A percentile compares a stretch with the other conserved stretches of the same genome.
Evolutionary conservation across 2,888 invertebrate species (phyloP).

Genomic region (Eupithecia exiguata): DNA sequence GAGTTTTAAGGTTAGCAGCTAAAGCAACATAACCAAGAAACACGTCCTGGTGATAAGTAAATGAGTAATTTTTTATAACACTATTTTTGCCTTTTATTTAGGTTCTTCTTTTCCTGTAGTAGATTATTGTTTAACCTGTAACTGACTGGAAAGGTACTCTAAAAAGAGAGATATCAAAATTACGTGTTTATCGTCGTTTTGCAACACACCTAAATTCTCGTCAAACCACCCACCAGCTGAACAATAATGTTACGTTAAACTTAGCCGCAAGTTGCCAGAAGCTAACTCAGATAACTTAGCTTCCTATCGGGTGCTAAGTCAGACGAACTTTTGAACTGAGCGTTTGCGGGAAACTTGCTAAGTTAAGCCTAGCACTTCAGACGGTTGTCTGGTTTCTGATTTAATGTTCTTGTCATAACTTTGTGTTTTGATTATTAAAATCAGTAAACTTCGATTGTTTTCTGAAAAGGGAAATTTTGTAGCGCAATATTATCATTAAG

Average conservation of each 20-base stretch:
- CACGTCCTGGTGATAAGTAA: background rate
- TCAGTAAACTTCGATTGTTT: background rate
- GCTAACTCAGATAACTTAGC: conserved; percentile 75
- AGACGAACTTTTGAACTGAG: conserved; percentile 70
- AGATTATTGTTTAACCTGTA: too few relatives aligned
- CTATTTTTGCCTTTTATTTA: background rate
- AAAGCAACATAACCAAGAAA: background rate
- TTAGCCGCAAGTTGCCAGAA: conserved; percentile 68
- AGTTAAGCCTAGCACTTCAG: conserved; percentile 52
- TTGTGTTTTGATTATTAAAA: conserved; percentile 4
- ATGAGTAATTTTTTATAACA: background rate
- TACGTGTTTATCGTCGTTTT: background rate
- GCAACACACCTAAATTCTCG: conserved; percentile 9
- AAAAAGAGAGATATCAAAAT: too few relatives aligned
- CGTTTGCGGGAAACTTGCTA: conserved; percentile 69
- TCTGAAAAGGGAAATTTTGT: background rate
- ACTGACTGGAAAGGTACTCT: too few relatives aligned
- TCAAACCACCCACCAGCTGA: conserved; percentile 44
- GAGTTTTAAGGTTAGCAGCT: background rate
- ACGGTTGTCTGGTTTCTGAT: conserved; percentile 28
- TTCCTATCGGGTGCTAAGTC: conserved; percentile 76
- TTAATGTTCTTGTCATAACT: conserved; percentile 30
- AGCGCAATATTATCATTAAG: background rate
- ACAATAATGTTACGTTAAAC: conserved; percentile 73
- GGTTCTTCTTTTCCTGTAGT: too few relatives aligned